Base-by-base conservation (phyloP, 2,113 vertebrate species). In the Mesembrinibis cayennensis region DNA sequence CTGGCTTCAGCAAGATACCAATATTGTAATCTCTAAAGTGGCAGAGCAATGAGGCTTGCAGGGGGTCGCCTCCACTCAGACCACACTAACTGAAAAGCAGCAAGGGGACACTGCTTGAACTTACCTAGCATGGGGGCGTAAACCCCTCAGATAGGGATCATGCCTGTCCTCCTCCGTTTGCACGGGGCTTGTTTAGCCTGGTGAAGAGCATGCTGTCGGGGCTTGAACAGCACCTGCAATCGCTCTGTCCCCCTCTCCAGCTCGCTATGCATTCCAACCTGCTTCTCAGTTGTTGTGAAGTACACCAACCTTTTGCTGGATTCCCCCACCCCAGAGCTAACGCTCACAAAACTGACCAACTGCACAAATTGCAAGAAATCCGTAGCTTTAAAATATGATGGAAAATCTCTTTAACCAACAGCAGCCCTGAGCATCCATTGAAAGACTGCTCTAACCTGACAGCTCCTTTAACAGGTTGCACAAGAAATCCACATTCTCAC, bases 111-210 rank as follows among this genome's bases (percentile, higher is more conserved):
- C 12, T 58, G 50, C 36, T 45, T 17, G 44, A 44, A 21, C 29
- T 21, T 7, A 29, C 34, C 16, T 9, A 20, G 23, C 25, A 18
- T 0, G 2, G 27, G 26, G 34, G 17, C 1, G 2, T 21, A 58
- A 30, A 26, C 3, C 36, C 36, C 27, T 26, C 25, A 25, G 42
- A 17, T 1, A 26, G 18, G 47, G 26, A 52, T 50, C 6, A 6
- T 1, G 3, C 5, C 15, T 16, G 15, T 36, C 34, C 30, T 22
- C 16, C 32, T 25, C 2, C 2, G 29, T 52, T 34, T 45, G 67
- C 44, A 20, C 1, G 0, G 32, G 49, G 32, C 34, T 52, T 21
- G 44, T 58, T 58, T 17, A 59, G 34, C 29, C 59, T 26, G 20
- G 29, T 10, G 44, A 71, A 78, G 21, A 55, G 38, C 58, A 34